Conservation (phyloP, 2,888 invertebrate species). For the Cosmia trapezina region DNA sequence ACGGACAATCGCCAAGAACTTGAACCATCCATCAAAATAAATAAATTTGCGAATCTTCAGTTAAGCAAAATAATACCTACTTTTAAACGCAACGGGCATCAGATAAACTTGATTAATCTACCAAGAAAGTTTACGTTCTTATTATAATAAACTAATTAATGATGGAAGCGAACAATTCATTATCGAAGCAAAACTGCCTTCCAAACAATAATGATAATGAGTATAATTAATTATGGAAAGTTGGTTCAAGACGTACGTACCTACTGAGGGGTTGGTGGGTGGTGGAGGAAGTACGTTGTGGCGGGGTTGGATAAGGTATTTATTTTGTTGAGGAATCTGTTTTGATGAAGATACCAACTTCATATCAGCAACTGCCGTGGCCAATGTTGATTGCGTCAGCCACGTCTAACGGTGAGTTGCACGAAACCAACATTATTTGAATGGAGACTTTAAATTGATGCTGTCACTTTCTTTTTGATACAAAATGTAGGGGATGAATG, state of each 20-base stretch:
- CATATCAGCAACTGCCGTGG: not conserved
- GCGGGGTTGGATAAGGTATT: constrained; percentile 70
- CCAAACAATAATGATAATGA: constrained; percentile 91
- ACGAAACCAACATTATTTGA: too few species aligned
- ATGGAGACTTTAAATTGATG: too few species aligned
- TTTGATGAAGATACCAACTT: not conserved
- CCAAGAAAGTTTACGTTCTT: constrained; percentile 86
- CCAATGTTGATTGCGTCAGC: not conserved
- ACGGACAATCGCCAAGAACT: constrained; percentile 48
- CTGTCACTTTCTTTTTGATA: too few species aligned
- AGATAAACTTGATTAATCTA: constrained; percentile 90
- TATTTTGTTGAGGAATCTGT: not conserved
- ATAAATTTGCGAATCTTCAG: constrained; percentile 61
- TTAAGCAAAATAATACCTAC: constrained; percentile 65
- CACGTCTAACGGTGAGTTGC: too few species aligned
- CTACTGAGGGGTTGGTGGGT: constrained; percentile 73
- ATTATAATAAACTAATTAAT: constrained; percentile 91
- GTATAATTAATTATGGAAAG: constrained; percentile 91
- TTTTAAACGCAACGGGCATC: constrained; percentile 82
- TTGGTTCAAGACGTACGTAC: constrained; percentile 89
- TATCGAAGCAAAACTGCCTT: constrained; percentile 90
- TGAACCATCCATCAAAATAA: constrained; percentile 60
- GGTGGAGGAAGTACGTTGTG: constrained; percentile 55
- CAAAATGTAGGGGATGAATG: too few species aligned
- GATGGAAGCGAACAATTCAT: constrained; percentile 90